A percentile compares a stretch with the other conserved stretches of the same genome.
Conservation (phyloP, 2,113 vertebrate species). For the Noturus placidus region DNA sequence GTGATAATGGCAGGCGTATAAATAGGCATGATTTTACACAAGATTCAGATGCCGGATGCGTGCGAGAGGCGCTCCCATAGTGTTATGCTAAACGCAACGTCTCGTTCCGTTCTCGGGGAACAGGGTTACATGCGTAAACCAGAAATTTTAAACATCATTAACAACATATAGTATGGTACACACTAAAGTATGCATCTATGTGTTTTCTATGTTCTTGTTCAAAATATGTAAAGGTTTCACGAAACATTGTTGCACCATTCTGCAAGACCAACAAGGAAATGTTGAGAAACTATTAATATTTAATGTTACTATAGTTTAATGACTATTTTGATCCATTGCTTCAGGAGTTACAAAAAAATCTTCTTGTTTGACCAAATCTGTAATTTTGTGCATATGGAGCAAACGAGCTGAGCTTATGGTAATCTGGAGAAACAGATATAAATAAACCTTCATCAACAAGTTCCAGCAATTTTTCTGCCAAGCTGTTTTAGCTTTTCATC, state of each 20-base stretch:
- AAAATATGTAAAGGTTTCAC: not conserved
- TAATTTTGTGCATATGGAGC: not conserved
- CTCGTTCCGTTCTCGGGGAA: no score
- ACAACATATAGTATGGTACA: not conserved
- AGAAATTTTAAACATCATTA: no score
- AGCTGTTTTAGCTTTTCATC: conserved; percentile 63
- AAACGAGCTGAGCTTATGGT: not conserved
- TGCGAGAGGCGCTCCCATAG: no score
- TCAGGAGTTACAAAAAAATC: not conserved
- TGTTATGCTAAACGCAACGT: no score
- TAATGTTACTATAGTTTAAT: not conserved
- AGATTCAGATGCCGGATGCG: no score
- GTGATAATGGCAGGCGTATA: no score
- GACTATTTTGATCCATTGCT: not conserved
- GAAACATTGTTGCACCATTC: not conserved
- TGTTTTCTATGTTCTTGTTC: not conserved
- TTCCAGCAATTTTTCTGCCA: conserved; percentile 51
- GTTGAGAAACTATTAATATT: not conserved
- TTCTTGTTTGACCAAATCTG: not conserved
- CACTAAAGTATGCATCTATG: not conserved
- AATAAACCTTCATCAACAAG: not conserved
- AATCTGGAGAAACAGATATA: not conserved
- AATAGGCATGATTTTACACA: no score
- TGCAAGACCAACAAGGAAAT: not conserved
- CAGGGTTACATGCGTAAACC: no score